phyloP scores from a whole-genome alignment of 2,888 invertebrate species.

The Drosophila greeni region DNA sequence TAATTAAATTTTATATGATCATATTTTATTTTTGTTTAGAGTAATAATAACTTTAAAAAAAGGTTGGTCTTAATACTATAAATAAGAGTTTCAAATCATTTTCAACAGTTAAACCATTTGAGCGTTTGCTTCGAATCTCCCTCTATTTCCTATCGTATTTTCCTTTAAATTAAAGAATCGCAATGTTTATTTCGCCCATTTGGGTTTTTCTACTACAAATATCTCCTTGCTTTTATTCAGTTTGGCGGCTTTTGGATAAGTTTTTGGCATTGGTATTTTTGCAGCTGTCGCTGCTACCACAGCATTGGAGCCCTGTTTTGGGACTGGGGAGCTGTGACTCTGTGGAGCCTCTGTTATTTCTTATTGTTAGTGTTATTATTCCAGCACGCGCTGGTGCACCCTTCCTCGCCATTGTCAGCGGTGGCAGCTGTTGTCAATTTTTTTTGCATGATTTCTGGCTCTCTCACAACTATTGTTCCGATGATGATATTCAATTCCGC shows the following conservation, averaged over 20 bases:
- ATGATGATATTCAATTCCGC: constrained; percentile 3
- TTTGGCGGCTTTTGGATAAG: constrained; percentile 45
- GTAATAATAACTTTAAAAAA: not conserved
- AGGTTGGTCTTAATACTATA: too few species aligned
- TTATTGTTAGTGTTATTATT: constrained; percentile 43
- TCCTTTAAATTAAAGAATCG: constrained; percentile 7
- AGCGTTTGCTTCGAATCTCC: not conserved
- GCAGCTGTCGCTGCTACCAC: constrained; percentile 48
- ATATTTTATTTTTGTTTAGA: too few species aligned
- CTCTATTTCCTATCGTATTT: not conserved
- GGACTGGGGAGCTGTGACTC: constrained; percentile 10
- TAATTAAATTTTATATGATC: not conserved
- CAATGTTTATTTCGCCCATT: constrained; percentile 3
- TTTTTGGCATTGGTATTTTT: constrained; percentile 44
- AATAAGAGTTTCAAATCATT: not conserved
- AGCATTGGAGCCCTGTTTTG: not conserved
- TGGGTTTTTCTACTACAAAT: constrained; percentile 1
- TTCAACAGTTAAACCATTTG: not conserved
- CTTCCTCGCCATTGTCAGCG: not conserved
- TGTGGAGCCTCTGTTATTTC: constrained; percentile 39
- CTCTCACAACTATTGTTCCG: constrained; percentile 2
- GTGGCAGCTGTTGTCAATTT: constrained; percentile 25
- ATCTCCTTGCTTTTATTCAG: constrained; percentile 5
- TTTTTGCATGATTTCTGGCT: constrained; percentile 17
- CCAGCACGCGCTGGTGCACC: constrained; percentile 35